Percentiles rank a stretch among this genome's conserved stretches.
Evolutionary conservation across 2,888 invertebrate genomes (phyloP).

Genomic region (Polyploca ridens): DNA sequence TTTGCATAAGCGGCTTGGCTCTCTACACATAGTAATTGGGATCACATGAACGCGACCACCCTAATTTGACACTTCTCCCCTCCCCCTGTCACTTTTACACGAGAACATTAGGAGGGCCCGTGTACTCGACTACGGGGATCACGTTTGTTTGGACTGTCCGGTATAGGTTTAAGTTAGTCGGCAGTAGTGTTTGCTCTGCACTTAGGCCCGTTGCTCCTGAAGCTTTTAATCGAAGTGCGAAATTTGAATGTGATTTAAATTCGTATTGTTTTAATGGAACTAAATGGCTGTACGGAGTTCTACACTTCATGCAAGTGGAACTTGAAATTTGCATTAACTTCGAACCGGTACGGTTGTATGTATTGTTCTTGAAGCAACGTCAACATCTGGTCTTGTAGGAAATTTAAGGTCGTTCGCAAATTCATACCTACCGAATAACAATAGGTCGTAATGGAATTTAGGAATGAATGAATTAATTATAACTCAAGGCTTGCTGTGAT

Average conservation of each 20-base stretch:
- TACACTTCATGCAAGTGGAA: slow-evolving; percentile 50
- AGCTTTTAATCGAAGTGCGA: slow-evolving; percentile 82
- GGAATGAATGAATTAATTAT: slow-evolving; percentile 3
- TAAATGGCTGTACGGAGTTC: slow-evolving; percentile 54
- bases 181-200: slow-evolving; percentile 77
- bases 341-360: slow-evolving; percentile 34
- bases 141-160: slow-evolving; percentile 53
- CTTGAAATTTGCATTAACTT: slow-evolving; percentile 72
- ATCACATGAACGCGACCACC: slow-evolving; percentile 71
- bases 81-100: slow-evolving; percentile 33
- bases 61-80: slow-evolving; percentile 50
- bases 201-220: slow-evolving; percentile 74
- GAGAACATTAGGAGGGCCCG: slow-evolving; percentile 29
- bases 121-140: slow-evolving; percentile 43
- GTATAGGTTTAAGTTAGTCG: slow-evolving; percentile 71
- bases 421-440: not conserved
- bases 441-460: not conserved
- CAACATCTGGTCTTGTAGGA: slow-evolving; percentile 12
- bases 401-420: slow-evolving; percentile 5
- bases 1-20: slow-evolving; percentile 84
- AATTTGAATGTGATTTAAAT: slow-evolving; percentile 82
- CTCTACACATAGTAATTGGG: slow-evolving; percentile 82
- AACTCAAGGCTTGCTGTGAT: not conserved
- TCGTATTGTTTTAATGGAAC: slow-evolving; percentile 74
- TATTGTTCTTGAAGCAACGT: slow-evolving; percentile 12